Base-by-base conservation (phyloP, 1,140 invertebrate genomes). In the Cephus cinctus region DNA sequence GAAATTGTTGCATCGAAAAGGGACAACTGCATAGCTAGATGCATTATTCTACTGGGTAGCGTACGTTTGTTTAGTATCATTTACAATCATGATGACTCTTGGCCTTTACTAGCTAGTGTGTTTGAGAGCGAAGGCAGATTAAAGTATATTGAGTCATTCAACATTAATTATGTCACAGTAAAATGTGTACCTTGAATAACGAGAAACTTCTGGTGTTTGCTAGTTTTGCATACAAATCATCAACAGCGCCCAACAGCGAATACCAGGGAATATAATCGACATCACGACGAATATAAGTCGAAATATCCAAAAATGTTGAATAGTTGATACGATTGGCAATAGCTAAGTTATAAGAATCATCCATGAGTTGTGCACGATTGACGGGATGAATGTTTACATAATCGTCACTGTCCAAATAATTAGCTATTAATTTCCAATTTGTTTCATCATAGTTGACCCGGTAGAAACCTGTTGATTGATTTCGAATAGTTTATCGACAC, bases 331-430 rank as follows among this genome's bases (percentile, higher is more conserved):
- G 68, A 11, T 77, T 77, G 30, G 77, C 80, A 43, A 75, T 71
- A 2, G 81, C 82, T 25, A 92, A 75, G 49, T 83, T 82, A 46
- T 86, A 84, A 8, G 84, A 75, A 67, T 93, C 90, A 56, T 90
- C 84, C 1, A 93, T 69, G 1, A 92, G 68, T 66, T 91, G 88
- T 1, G 86, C 88, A 44, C 88, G 75, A 70, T 90, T 92, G 0
- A 81, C 70, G 3, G 52, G 31, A 19, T 53, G 57, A 49, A 93
- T 88, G 5, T 50, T 50, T 31, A 23, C 32, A 16, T 40, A 50
- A 32, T 47, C 19, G 41, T 81, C 69, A 54, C 80, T 70, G 50
- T 81, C 78, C 4, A 92, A 61, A 50, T 88, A 81, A 3, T 81
- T 62, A 0, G 81, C 82, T 1, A 92, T 73, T 31, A 88, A 66